A percentile compares a stretch with the other conserved stretches of the same genome.
Conservation (phyloP, 2,888 invertebrate genomes). For the Aproaerema taeniolella region DNA sequence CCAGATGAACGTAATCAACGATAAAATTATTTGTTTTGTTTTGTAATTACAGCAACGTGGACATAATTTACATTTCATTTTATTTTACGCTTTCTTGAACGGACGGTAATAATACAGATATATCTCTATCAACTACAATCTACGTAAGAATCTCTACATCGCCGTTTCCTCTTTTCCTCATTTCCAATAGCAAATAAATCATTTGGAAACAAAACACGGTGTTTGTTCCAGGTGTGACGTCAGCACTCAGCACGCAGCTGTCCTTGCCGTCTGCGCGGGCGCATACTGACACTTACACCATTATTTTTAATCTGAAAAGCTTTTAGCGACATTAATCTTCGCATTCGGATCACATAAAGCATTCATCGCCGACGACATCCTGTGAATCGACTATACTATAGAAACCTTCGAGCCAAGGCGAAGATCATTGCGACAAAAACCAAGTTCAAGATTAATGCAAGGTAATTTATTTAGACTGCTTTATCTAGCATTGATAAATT, state of each 20-base stretch:
- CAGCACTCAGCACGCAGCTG: slow-evolving; percentile 41
- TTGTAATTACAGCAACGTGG: no score
- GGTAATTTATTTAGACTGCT: slow-evolving; percentile 18
- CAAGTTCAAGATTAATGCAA: slow-evolving; percentile 28
- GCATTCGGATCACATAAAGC: slow-evolving; percentile 22
- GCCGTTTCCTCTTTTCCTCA: not conserved
- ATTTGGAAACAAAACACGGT: slow-evolving; percentile 33
- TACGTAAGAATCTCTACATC: no score
- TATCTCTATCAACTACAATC: no score
- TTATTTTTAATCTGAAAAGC: slow-evolving; percentile 29
- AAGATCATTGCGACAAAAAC: slow-evolving; percentile 29
- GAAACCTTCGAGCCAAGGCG: slow-evolving; percentile 34
- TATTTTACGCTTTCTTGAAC: no score
- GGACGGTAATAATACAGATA: no score
- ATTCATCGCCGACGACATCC: slow-evolving; percentile 24
- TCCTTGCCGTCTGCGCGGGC: slow-evolving; percentile 28
- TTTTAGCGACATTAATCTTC: slow-evolving; percentile 37
- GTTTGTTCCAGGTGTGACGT: slow-evolving; percentile 41
- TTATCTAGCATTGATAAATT: no score
- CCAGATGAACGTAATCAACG: no score
- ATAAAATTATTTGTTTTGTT: no score
- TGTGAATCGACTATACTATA: slow-evolving; percentile 19
- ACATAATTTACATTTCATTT: no score
- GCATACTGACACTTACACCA: slow-evolving; percentile 30
- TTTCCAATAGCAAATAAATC: slow-evolving; percentile 36